phyloP scores from a whole-genome alignment of 2,888 invertebrate species.

The Ochropleura leucogaster region DNA sequence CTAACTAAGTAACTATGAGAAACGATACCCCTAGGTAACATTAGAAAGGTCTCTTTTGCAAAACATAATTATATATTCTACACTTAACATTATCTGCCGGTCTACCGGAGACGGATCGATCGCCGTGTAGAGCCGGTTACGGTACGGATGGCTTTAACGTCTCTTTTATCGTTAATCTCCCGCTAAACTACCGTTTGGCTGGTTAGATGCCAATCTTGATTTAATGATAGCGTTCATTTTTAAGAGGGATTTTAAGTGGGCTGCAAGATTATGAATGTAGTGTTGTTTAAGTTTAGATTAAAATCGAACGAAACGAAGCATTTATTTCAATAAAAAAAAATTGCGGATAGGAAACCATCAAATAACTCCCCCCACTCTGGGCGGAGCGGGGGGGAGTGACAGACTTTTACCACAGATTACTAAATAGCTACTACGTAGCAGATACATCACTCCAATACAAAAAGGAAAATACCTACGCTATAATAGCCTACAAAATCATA shows the following conservation, averaged over 20 bases:
- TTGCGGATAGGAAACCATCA: no score
- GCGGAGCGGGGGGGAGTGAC: no score
- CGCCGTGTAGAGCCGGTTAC: conserved; percentile 18
- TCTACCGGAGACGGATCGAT: conserved; percentile 51
- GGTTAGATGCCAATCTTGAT: conserved; percentile 35
- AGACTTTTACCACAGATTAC: no score
- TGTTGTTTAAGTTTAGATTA: background rate
- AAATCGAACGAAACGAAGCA: background rate
- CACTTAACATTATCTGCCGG: conserved; percentile 27
- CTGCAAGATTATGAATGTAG: background rate
- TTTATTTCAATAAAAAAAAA: no score
- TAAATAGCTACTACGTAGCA: no score
- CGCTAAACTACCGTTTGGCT: conserved; percentile 48
- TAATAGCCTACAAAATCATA: no score
- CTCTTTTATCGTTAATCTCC: conserved; percentile 55
- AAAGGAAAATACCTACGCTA: no score
- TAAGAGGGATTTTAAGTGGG: conserved; percentile 5
- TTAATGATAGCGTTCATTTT: conserved; percentile 11
- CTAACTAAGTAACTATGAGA: background rate
- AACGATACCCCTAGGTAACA: background rate
- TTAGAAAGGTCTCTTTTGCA: background rate
- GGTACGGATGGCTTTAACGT: conserved; percentile 42
- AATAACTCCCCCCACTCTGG: no score
- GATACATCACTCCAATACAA: no score
- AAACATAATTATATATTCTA: conserved; percentile 35